Evolutionary conservation across 1,140 invertebrate genomes (phyloP).

Genomic region (Anthonomus grandis): DNA sequence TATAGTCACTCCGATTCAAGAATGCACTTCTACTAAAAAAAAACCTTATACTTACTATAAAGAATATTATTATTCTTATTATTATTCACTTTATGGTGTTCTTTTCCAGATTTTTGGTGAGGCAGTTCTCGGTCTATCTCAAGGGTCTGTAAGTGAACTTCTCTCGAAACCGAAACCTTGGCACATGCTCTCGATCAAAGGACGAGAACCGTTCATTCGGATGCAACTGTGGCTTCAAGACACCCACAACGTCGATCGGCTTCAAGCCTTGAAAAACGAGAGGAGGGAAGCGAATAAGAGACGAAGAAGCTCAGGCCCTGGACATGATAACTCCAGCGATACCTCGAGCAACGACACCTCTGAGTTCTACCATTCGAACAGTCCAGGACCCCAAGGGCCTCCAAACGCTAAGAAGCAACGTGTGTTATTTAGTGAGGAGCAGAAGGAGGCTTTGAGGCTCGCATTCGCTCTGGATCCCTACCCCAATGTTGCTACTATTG

Average conservation of each 20-base stretch:
- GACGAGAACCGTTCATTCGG: constrained; percentile 94
- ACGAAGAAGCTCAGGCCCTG: constrained; percentile 71
- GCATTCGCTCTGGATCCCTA: constrained; percentile 96
- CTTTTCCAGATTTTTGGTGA: constrained; percentile 84
- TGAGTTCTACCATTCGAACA: constrained; percentile 84
- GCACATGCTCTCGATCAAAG: constrained; percentile 99
- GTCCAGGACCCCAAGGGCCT: constrained; percentile 66
- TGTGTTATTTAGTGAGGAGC: constrained; percentile 95
- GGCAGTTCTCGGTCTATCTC: constrained; percentile 90
- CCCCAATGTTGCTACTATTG: constrained; percentile 92
- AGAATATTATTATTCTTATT: too few species aligned
- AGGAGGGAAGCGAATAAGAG: constrained; percentile 85
- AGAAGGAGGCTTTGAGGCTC: constrained; percentile 91
- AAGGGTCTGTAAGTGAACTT: constrained; percentile 95
- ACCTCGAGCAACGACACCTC: constrained; percentile 85
- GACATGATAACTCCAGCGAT: constrained; percentile 82
- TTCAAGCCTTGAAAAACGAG: constrained; percentile 86
- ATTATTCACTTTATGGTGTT: too few species aligned
- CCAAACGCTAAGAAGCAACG: constrained; percentile 86
- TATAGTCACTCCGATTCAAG: too few species aligned
- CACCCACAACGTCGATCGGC: constrained; percentile 83
- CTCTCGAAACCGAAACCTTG: constrained; percentile 98
- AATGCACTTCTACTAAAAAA: not conserved
- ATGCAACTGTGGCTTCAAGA: constrained; percentile 98
- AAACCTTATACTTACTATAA: not conserved